A percentile compares a stretch with the other conserved stretches of the same genome.
Conservation (phyloP, 2,888 invertebrate genomes). For the Aplocera efformata region DNA sequence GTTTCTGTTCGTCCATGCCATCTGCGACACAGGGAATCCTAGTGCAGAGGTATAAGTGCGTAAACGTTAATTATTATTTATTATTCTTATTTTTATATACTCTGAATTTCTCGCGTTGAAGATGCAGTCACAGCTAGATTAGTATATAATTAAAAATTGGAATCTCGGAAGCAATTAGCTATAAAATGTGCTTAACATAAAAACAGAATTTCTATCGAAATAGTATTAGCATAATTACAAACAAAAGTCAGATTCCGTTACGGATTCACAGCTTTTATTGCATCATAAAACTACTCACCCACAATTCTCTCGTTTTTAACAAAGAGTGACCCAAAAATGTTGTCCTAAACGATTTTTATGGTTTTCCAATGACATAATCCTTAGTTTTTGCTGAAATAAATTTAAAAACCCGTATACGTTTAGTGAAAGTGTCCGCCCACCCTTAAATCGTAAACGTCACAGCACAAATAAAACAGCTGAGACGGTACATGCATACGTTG, state of each 20-base stretch:
- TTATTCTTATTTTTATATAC: too few species aligned
- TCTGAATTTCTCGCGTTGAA: too few species aligned
- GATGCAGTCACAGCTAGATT: too few species aligned
- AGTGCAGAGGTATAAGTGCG: too few species aligned
- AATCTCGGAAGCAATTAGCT: too few species aligned
- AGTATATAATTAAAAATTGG: too few species aligned
- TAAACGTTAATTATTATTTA: too few species aligned
- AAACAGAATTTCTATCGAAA: constrained; percentile 6
- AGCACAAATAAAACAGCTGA: constrained; percentile 2
- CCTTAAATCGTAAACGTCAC: constrained; percentile 30
- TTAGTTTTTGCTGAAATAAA: constrained; percentile 32
- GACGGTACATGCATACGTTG: too few species aligned
- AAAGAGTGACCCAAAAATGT: constrained; percentile 34
- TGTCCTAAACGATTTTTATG: constrained; percentile 23
- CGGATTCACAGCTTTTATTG: constrained; percentile 17
- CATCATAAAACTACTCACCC: constrained; percentile 20
- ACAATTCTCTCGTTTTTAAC: constrained; percentile 17
- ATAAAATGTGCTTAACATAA: constrained; percentile 8
- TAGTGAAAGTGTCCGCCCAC: constrained; percentile 46
- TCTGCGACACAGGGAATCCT: too few species aligned
- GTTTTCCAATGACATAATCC: constrained; percentile 45
- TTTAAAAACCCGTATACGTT: constrained; percentile 24
- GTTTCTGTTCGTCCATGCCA: too few species aligned
- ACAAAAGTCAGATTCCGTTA: constrained; percentile 14
- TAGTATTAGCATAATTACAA: constrained; percentile 9